phyloP scores from a whole-genome alignment of 2,888 invertebrate species.

The Willowsia nigromaculata region DNA sequence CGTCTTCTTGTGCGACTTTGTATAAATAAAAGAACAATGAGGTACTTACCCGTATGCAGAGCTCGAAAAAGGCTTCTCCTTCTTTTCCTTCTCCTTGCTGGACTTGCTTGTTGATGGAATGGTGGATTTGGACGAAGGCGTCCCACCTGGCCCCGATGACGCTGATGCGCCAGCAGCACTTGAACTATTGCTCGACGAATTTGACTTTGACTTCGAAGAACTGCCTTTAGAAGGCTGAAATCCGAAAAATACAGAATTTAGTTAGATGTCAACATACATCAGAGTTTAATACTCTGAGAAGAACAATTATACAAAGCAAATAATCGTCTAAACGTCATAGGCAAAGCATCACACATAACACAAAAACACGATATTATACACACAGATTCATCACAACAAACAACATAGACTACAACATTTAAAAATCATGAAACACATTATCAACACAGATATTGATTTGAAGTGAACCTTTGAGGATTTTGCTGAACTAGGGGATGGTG shows the following conservation, averaged over 20 bases:
- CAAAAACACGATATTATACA: not conserved
- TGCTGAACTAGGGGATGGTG: slow-evolving; percentile 80
- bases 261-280: too few species aligned
- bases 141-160: slow-evolving; percentile 57
- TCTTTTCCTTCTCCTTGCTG: slow-evolving; percentile 89
- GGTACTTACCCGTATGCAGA: slow-evolving; percentile 81
- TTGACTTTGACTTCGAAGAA: slow-evolving; percentile 74
- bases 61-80: slow-evolving; percentile 82
- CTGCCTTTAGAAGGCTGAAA: slow-evolving; percentile 75
- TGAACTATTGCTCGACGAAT: slow-evolving; percentile 55
- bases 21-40: too few species aligned
- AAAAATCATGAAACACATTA: not conserved
- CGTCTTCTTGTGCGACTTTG: too few species aligned
- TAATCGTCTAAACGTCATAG: not conserved
- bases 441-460: slow-evolving; percentile 80
- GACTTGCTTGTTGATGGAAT: slow-evolving; percentile 81
- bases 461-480: slow-evolving; percentile 82
- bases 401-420: not conserved
- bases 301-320: not conserved
- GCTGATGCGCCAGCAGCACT: slow-evolving; percentile 46
- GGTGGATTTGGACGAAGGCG: slow-evolving; percentile 69
- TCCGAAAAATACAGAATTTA: slow-evolving; percentile 13
- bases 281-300: too few species aligned
- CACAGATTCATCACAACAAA: not conserved
- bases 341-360: not conserved